Evolutionary conservation across 2,113 vertebrate species (phyloP).

Genomic region (Neodontobutis hainanensis): DNA sequence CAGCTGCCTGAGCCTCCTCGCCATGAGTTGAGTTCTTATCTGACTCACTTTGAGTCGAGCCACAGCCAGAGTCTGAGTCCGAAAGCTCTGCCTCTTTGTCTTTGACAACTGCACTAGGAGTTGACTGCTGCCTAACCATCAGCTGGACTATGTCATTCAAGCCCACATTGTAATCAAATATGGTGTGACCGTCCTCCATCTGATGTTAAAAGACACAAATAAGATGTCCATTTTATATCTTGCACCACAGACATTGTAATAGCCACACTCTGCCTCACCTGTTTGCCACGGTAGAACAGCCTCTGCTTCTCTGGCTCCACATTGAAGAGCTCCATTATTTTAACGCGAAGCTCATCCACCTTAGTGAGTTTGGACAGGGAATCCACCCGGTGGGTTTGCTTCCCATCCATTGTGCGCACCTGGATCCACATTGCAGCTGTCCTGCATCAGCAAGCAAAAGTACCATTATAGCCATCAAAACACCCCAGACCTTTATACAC

Average conservation of each 20-base stretch:
- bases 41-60: slow-evolving; percentile 90
- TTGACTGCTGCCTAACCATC: slow-evolving; percentile 83
- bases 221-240: neutral
- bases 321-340: slow-evolving; percentile 87
- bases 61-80: slow-evolving; percentile 92
- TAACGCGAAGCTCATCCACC: slow-evolving; percentile 87
- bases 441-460: slow-evolving; percentile 46
- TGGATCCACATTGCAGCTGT: slow-evolving; percentile 95
- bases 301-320: slow-evolving; percentile 87
- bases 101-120: slow-evolving; percentile 51
- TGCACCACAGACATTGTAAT: neutral
- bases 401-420: slow-evolving; percentile 97
- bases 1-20: slow-evolving; percentile 81
- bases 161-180: slow-evolving; percentile 93
- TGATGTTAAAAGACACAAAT: slow-evolving; percentile 43
- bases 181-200: slow-evolving; percentile 97
- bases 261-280: slow-evolving; percentile 75
- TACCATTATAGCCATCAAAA: neutral
- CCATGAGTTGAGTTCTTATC: slow-evolving; percentile 92
- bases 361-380: slow-evolving; percentile 94
- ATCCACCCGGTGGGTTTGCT: slow-evolving; percentile 88
- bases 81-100: slow-evolving; percentile 92
- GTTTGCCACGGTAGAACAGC: slow-evolving; percentile 96
- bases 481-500: neutral
- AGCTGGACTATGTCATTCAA: slow-evolving; percentile 95